phyloP scores from a whole-genome alignment of 2,888 invertebrate genomes.

The Pseudococcus longispinus region DNA sequence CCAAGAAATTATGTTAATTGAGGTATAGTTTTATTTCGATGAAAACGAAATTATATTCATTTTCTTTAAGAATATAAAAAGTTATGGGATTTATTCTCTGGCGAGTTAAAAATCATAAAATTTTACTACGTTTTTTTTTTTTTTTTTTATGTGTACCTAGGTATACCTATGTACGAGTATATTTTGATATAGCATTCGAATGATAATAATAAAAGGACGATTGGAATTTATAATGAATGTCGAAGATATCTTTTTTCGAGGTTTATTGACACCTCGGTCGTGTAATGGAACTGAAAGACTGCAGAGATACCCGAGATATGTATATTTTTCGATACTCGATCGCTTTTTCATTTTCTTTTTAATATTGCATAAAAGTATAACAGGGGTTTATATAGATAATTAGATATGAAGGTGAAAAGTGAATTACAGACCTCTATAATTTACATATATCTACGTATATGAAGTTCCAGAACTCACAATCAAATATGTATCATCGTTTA shows the following conservation, averaged over 20 bases:
- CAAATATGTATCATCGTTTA: too few relatives aligned
- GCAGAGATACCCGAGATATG: neutral
- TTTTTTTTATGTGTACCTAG: too few relatives aligned
- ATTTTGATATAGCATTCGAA: neutral
- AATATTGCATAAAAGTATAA: neutral
- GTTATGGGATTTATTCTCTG: neutral
- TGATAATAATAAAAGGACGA: neutral
- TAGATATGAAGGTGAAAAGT: neutral
- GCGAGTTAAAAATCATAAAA: neutral
- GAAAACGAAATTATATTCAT: neutral
- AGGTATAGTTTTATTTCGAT: neutral
- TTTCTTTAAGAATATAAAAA: neutral
- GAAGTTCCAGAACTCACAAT: too few relatives aligned
- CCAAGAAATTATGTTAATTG: slow-evolving; percentile 9
- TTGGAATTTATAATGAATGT: neutral
- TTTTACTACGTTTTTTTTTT: too few relatives aligned
- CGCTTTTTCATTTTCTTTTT: neutral
- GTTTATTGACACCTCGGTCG: neutral
- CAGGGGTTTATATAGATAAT: neutral
- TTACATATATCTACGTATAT: too few relatives aligned
- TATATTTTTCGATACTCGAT: neutral
- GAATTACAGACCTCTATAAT: neutral
- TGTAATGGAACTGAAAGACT: neutral
- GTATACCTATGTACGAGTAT: neutral
- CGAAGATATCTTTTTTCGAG: neutral